A percentile compares a stretch with the other conserved stretches of the same genome.
These are phyloP conservation scores for Sebastes matsubarae DNA, from an alignment of 2,797 vertebrate species.

Conservation along the genomic window DNA sequence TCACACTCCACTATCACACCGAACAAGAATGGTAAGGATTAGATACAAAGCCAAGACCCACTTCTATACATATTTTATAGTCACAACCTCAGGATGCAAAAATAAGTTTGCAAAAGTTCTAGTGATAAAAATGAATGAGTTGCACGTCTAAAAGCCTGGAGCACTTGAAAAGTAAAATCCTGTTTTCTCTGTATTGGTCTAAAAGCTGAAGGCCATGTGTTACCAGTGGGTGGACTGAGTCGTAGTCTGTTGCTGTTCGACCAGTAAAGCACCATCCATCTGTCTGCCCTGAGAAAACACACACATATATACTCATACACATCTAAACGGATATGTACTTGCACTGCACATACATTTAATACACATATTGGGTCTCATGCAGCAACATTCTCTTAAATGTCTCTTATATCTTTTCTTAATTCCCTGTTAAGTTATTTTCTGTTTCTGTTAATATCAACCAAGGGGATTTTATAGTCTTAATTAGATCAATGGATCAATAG, in stretches of 20 bases:
- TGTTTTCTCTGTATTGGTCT: background rate
- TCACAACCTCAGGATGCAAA: background rate
- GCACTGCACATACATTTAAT: background rate
- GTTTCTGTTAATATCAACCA: too few species aligned
- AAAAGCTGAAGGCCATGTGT: background rate
- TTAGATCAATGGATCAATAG: too few species aligned
- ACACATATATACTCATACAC: background rate
- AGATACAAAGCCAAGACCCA: background rate
- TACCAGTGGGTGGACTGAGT: conserved; percentile 1
- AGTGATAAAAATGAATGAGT: background rate
- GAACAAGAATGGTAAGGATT: background rate
- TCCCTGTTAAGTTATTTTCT: too few species aligned
- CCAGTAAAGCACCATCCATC: conserved; percentile 2
- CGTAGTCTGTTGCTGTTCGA: conserved; percentile 1
- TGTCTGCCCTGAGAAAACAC: background rate
- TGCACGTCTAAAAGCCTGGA: background rate
- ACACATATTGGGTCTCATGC: background rate
- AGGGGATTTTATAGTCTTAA: too few species aligned
- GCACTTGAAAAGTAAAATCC: background rate
- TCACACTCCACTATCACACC: background rate
- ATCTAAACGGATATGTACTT: background rate
- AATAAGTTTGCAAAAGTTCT: background rate
- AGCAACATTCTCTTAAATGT: too few species aligned
- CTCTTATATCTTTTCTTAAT: too few species aligned
- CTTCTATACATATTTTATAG: background rate